Base-by-base conservation (phyloP, 37 sponge, comb jelly and placozoan genomes). In the Trichoplax adhaerens region DNA sequence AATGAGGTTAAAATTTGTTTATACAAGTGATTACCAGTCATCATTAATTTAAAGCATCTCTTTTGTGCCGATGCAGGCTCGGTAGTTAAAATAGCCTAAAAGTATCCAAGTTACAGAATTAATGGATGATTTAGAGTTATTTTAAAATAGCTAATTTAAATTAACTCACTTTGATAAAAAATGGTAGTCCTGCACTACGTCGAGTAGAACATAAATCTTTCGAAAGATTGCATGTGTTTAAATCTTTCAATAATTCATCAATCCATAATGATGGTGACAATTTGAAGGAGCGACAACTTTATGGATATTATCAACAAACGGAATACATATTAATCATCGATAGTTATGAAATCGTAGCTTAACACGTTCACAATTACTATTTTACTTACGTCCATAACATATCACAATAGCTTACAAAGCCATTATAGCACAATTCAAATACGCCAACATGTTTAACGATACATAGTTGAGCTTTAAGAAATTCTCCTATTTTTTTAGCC, bases 171-270 rank as follows among this genome's bases (percentile, higher is more conserved):
- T 81, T 84, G 60, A 81, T 1, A 68, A 79, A 88, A 65, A 74
- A 85, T 5, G 90, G 90, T 5, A 91, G 77, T 0, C 93, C 93
- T 55, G 88, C 93, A 82, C 88, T 87, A 48, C 88, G 71, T 55
- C 93, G 68, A 3, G 93, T 91, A 50, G 84, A 74, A 62, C 56
- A 77, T 2, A 29, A 29, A 29, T 29, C 29, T 29, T 29, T 29
- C 29, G 29, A 29, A 29, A 29, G 29, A 29, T 29, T 29, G 29
- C 29, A 29, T 29, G 29, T 29, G 29, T 29, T 29, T 29, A 29
- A 29, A 29, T 29, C 29, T 29, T 29, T 29, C 29, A 29, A 29
- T 29, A 29, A 29, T 29, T 1, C 48, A 6, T 3, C 1, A 83
- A 81, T n/a, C 58, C 77, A 47, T 62, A 67, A 49, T 69, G 46